Conservation (phyloP, 2,113 vertebrate genomes). For the Hydrolagus affinis region DNA sequence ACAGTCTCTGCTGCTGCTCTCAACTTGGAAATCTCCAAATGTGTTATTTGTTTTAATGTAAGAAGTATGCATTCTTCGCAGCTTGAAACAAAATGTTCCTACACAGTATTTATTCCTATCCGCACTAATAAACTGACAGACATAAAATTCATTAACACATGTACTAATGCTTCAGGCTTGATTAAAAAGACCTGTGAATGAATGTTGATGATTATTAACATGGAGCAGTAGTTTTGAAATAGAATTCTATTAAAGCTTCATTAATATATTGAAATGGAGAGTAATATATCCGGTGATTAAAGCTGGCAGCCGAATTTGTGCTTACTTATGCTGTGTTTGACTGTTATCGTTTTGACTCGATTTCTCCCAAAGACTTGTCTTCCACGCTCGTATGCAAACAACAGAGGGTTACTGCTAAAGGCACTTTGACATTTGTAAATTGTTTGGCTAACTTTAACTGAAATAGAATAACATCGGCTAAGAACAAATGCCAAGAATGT, state of each 20-base stretch:
- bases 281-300: conserved; percentile 18
- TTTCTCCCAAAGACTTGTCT: not conserved
- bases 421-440: conserved; percentile 19
- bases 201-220: conserved; percentile 10
- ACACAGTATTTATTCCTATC: not conserved
- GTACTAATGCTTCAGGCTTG: not conserved
- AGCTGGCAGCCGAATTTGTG: conserved; percentile 8
- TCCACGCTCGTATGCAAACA: not conserved
- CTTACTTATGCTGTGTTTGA: conserved; percentile 9
- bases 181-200: not conserved
- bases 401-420: not conserved
- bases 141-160: too few relatives aligned
- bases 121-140: not conserved
- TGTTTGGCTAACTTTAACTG: conserved; percentile 16
- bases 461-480: conserved; percentile 19
- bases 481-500: conserved; percentile 8
- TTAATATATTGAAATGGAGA: conserved; percentile 22
- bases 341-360: not conserved
- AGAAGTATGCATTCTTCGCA: not conserved
- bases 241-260: conserved; percentile 27
- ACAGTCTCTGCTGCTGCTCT: not conserved
- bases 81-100: not conserved
- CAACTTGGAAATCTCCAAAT: not conserved
- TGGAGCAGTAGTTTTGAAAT: conserved; percentile 11
- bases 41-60: not conserved